Percentiles rank a stretch among this genome's conserved stretches.
These are phyloP conservation scores for Pao palembangensis DNA, from an alignment of 2,113 vertebrate genomes.

Conservation along the genomic window DNA sequence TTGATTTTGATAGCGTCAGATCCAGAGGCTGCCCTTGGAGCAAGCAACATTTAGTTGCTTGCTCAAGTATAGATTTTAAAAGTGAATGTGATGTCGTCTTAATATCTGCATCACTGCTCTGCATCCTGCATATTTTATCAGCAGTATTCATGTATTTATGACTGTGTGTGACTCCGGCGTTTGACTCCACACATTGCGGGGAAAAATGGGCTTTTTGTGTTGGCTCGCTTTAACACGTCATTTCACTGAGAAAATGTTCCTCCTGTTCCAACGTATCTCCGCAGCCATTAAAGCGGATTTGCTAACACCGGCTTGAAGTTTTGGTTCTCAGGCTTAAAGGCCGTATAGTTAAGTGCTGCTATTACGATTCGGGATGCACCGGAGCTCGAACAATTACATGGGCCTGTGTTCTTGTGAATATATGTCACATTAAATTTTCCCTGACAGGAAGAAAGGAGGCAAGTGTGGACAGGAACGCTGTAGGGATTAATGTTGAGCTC, in stretches of 20 bases:
- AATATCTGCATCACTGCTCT: constrained; percentile 8
- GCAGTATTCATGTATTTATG: constrained; percentile 29
- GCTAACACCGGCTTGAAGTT: constrained; percentile 19
- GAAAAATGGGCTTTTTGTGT: constrained; percentile 20
- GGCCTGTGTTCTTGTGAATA: constrained; percentile 65
- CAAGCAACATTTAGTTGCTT: no score
- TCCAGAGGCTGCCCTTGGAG: no score
- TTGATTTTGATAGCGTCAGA: no score
- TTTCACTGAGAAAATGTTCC: constrained; percentile 66
- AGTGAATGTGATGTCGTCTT: background rate
- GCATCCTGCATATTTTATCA: background rate
- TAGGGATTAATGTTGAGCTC: constrained; percentile 66
- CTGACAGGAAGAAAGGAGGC: constrained; percentile 57
- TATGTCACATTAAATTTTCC: constrained; percentile 70
- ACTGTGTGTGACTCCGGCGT: no score
- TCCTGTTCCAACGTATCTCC: constrained; percentile 54
- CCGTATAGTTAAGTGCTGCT: constrained; percentile 50
- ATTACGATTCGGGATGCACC: constrained; percentile 50
- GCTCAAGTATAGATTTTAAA: background rate
- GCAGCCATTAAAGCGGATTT: constrained; percentile 57
- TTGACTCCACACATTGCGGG: background rate
- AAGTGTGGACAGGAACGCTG: constrained; percentile 61
- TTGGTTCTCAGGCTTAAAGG: constrained; percentile 28
- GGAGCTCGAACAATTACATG: constrained; percentile 67
- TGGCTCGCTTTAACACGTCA: constrained; percentile 57